phyloP scores from a whole-genome alignment of 2,797 vertebrate genomes.

The Sebastes hopkinsi region DNA sequence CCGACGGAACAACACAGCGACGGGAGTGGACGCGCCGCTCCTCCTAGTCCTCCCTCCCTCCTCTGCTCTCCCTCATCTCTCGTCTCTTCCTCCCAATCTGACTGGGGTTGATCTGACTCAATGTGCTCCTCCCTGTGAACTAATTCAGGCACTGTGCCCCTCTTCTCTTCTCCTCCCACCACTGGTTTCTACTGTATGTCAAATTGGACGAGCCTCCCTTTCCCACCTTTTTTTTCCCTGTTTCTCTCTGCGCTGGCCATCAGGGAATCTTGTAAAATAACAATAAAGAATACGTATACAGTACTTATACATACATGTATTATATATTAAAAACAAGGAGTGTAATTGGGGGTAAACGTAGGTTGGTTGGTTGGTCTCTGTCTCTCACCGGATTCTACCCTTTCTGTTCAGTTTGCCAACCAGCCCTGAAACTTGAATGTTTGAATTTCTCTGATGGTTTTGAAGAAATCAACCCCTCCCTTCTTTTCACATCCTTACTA shows the following conservation, averaged over 20 bases:
- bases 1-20: slow-evolving; percentile 39
- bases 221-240: slow-evolving; percentile 35
- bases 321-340: slow-evolving; percentile 41
- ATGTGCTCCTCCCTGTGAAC: slow-evolving; percentile 81
- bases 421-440: slow-evolving; percentile 48
- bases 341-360: slow-evolving; percentile 6
- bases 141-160: slow-evolving; percentile 62
- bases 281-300: slow-evolving; percentile 66
- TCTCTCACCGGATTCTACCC: slow-evolving; percentile 15
- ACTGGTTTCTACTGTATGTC: slow-evolving; percentile 69
- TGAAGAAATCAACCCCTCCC: slow-evolving; percentile 2
- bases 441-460: slow-evolving; percentile 15
- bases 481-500: neutral
- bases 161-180: slow-evolving; percentile 34
- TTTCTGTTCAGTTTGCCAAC: slow-evolving; percentile 47
- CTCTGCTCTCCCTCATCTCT: slow-evolving; percentile 25
- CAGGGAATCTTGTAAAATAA: slow-evolving; percentile 87
- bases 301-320: slow-evolving; percentile 73
- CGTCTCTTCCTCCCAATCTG: slow-evolving; percentile 79
- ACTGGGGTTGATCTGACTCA: slow-evolving; percentile 87
- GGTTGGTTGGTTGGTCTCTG: slow-evolving; percentile 30
- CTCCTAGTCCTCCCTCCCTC: slow-evolving; percentile 33
- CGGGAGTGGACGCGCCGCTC: slow-evolving; percentile 28
- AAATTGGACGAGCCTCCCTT: slow-evolving; percentile 43
- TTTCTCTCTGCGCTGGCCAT: slow-evolving; percentile 87